Evolutionary conservation across 2,888 invertebrate genomes (phyloP).

Genomic region (Fissipunctia ypsillon): DNA sequence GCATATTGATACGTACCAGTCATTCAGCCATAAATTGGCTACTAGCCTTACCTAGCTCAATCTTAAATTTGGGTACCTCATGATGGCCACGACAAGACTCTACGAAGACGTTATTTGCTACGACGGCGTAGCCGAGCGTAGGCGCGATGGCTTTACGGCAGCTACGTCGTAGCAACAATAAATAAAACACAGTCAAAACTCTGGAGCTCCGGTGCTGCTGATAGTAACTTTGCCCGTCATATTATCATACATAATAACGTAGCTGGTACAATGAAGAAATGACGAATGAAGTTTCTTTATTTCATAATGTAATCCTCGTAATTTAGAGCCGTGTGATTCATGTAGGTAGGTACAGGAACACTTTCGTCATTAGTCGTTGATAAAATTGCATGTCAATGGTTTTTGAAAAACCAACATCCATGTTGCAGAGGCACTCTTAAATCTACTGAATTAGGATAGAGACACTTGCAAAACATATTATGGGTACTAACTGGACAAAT

Average conservation of each 20-base stretch:
- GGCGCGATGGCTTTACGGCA: too few relatives aligned
- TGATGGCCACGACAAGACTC: background rate
- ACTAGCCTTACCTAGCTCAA: background rate
- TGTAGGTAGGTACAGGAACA: background rate
- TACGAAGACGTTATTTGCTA: too few relatives aligned
- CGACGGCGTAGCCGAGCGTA: too few relatives aligned
- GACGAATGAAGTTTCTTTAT: too few relatives aligned
- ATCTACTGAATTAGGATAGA: background rate
- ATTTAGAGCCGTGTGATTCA: background rate
- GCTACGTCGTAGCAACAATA: too few relatives aligned
- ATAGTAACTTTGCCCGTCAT: too few relatives aligned
- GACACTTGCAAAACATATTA: background rate
- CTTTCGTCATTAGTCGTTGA: background rate
- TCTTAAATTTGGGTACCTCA: background rate
- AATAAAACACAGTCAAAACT: too few relatives aligned
- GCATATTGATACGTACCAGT: background rate
- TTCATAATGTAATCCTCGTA: too few relatives aligned
- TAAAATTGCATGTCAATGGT: background rate
- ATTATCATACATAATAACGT: too few relatives aligned
- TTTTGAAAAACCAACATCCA: background rate
- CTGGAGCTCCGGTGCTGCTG: too few relatives aligned
- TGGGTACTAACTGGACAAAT: conserved; percentile 77
- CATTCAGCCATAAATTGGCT: background rate
- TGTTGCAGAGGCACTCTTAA: background rate
- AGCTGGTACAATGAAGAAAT: too few relatives aligned